Conservation (phyloP, 2,888 invertebrate species). For the Salticus scenicus region DNA sequence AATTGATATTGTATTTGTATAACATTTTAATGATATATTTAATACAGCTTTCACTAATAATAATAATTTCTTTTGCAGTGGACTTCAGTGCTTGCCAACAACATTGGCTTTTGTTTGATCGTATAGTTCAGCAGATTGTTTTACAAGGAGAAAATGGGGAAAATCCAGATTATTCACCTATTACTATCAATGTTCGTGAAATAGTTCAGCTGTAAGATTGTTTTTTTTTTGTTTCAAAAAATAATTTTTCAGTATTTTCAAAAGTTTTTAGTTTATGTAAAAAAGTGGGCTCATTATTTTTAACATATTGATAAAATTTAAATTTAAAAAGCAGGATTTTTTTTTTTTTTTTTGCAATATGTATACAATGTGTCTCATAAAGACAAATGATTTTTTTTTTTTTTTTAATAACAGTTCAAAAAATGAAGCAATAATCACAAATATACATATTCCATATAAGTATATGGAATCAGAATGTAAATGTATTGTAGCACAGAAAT, state of each 20-base stretch:
- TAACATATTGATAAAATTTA: background rate
- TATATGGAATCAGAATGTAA: too few species aligned
- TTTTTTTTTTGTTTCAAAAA: conserved; percentile 22
- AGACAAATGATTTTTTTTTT: too few species aligned
- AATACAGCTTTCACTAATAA: too few species aligned
- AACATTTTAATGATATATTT: too few species aligned
- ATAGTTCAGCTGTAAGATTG: conserved; percentile 84
- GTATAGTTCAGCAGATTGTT: conserved; percentile 94
- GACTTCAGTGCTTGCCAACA: conserved; percentile 91
- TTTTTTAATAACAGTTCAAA: too few species aligned
- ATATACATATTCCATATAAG: too few species aligned
- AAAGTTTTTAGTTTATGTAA: background rate
- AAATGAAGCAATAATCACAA: too few species aligned
- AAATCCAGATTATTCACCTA: conserved; percentile 89
- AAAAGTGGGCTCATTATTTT: background rate
- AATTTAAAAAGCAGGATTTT: too few species aligned
- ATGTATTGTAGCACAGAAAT: too few species aligned
- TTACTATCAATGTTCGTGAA: conserved; percentile 92
- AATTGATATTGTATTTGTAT: too few species aligned
- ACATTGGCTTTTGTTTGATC: conserved; percentile 95
- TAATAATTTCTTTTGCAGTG: conserved; percentile 81
- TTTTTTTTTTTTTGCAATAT: background rate
- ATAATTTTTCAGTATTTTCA: background rate
- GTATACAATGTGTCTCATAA: too few species aligned
- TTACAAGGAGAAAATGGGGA: conserved; percentile 84